Base-by-base conservation (phyloP, 2,888 invertebrate species). In the Ditula angustiorana region DNA sequence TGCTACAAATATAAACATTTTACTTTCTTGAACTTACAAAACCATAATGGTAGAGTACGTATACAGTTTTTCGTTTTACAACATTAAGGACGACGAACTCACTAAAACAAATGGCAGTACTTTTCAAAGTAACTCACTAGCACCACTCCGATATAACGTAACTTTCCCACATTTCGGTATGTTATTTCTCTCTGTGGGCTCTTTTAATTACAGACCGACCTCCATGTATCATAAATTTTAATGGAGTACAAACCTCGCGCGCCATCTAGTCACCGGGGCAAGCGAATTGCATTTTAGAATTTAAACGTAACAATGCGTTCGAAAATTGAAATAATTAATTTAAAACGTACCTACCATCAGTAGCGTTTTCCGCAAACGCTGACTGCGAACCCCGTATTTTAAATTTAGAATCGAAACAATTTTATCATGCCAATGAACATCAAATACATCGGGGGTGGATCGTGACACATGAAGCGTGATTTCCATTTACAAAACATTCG, bases 211-310 rank as follows among this genome's bases (percentile, higher is more conserved):
- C 88, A 77, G 80, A 78, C 78, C 79, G 81, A 80, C 80, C 80
- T 77, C 78, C 82, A 86, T 86, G 87, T 87, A 84, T 89, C 90
- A 90, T 90, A 90, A 90, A 90, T 89, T 89, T 86, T 89, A 90
- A 90, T 89, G 88, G 85, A 87, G 81, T 82, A 66, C 76, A 70
- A 70, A 71, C 72, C 74, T 75, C 78, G 69, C 69, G 69, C 76
- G 72, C 73, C 72, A 72, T 70, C 67, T 68, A 70, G 69, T 66
- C 71, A 72, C 73, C 62, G 71, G 71, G 74, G 77, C 79, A 86
- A n/a, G n/a, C n/a, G n/a, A 85, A 87, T 86, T 86, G 85, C 86
- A 85, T 85, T 87, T 83, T 84, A 84, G 82, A 85, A 82, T 85
- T 82, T 82, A 81, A 82, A 83, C 81, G 74, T 74, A 73, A 66